These are phyloP conservation scores for Corynorhinus townsendii DNA, from an alignment of 2,113 vertebrate species.

Conservation along the genomic window DNA sequence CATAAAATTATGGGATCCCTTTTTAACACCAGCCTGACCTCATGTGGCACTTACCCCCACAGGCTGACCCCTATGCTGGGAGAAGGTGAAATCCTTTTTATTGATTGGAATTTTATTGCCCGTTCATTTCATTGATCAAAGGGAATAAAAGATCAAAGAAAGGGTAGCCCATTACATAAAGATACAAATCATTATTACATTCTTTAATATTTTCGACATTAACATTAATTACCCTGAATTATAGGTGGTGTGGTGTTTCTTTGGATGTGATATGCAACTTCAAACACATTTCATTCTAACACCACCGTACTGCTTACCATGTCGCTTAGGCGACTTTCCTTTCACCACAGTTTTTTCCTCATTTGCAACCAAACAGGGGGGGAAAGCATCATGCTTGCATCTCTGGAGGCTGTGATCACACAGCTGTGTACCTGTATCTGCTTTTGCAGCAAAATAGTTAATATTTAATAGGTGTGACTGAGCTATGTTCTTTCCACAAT, in stretches of 20 bases:
- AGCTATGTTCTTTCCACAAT: conserved; percentile 41
- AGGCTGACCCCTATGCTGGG: conserved; percentile 48
- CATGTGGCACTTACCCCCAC: conserved; percentile 27
- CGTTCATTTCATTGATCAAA: conserved; percentile 73
- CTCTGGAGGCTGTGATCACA: conserved; percentile 54
- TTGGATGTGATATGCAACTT: conserved; percentile 54
- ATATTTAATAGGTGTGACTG: conserved; percentile 64
- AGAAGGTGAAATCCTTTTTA: conserved; percentile 59
- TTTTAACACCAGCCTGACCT: conserved; percentile 66
- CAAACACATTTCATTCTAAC: conserved; percentile 56
- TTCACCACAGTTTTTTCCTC: conserved; percentile 2
- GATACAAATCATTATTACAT: conserved; percentile 76
- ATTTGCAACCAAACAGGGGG: conserved; percentile 43
- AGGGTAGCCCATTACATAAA: conserved; percentile 66
- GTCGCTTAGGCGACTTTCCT: conserved; percentile 48
- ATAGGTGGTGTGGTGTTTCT: conserved; percentile 26
- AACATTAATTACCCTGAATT: conserved; percentile 69
- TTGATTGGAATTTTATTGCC: conserved; percentile 72
- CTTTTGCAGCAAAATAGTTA: conserved; percentile 64
- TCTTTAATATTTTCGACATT: conserved; percentile 73
- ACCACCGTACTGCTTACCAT: background rate
- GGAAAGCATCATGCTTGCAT: conserved; percentile 61
- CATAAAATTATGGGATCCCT: conserved; percentile 66
- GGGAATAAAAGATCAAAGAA: conserved; percentile 74
- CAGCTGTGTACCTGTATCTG: conserved; percentile 30